phyloP scores from a whole-genome alignment of 2,113 vertebrate species.

The Corythaixoides concolor region DNA sequence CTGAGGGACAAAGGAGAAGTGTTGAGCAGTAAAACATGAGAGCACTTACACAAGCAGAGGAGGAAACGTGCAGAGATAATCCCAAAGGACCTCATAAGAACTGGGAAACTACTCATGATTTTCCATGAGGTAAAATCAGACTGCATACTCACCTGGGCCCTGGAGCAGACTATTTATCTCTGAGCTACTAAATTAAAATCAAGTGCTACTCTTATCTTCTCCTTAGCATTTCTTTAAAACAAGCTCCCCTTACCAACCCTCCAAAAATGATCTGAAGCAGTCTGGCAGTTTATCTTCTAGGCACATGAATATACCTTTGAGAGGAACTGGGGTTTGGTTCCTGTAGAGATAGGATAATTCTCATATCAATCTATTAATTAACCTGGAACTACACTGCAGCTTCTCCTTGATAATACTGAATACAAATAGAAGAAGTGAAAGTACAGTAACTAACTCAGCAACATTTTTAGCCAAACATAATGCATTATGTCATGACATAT shows the following conservation, averaged over 20 bases:
- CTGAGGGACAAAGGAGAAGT: not conserved
- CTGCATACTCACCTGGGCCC: not conserved
- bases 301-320: not conserved
- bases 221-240: not conserved
- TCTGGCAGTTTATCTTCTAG: not conserved
- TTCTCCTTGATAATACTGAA: not conserved
- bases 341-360: not conserved
- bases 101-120: not conserved
- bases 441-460: not conserved
- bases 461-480: not conserved
- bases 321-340: not conserved
- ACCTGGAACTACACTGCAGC: not conserved
- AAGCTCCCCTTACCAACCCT: not conserved
- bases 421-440: not conserved
- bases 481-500: not conserved
- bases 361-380: not conserved
- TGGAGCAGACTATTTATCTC: not conserved
- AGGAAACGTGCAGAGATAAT: not conserved
- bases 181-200: not conserved
- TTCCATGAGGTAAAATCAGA: not conserved
- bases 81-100: not conserved
- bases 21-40: not conserved
- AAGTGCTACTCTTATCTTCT: not conserved
- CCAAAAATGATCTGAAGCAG: not conserved
- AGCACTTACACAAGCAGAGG: not conserved